phyloP scores from a whole-genome alignment of 2,888 invertebrate genomes.

The Oscheius sp. region DNA sequence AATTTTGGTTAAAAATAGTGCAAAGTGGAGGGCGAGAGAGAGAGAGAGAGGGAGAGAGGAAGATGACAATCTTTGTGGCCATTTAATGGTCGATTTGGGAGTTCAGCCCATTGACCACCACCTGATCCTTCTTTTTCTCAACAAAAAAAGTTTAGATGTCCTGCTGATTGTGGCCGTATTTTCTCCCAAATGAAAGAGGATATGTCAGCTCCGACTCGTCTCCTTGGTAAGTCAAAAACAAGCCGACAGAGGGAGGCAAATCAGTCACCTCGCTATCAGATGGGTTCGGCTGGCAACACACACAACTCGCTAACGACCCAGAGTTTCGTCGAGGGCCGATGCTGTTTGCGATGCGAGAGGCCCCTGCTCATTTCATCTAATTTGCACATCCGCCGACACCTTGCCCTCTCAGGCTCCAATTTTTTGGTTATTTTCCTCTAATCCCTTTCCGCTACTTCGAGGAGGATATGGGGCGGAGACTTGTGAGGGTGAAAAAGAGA shows the following conservation, averaged over 20 bases:
- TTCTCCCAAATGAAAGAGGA: slow-evolving; percentile 1
- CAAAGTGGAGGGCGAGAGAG: too few species aligned
- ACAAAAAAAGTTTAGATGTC: neutral
- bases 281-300: slow-evolving; percentile 10
- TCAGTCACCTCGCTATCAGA: slow-evolving; percentile 22
- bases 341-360: slow-evolving; percentile 23
- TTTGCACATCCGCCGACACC: slow-evolving; percentile 29
- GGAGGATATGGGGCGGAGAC: neutral
- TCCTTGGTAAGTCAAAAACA: slow-evolving; percentile 7
- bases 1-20: too few species aligned
- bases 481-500: too few species aligned
- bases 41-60: too few species aligned
- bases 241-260: neutral
- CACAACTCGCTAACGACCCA: slow-evolving; percentile 12
- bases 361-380: slow-evolving; percentile 28
- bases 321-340: neutral
- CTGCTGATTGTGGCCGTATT: neutral
- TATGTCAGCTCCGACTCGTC: slow-evolving; percentile 23
- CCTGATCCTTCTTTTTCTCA: neutral
- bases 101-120: neutral
- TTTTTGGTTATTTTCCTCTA: neutral
- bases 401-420: neutral
- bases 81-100: neutral
- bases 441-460: neutral
- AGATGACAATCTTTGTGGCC: neutral